Evolutionary conservation across 2,113 vertebrate species (phyloP), one percentile per base, ranked within the genome.

Genomic region (Thunnus thynnus): DNA sequence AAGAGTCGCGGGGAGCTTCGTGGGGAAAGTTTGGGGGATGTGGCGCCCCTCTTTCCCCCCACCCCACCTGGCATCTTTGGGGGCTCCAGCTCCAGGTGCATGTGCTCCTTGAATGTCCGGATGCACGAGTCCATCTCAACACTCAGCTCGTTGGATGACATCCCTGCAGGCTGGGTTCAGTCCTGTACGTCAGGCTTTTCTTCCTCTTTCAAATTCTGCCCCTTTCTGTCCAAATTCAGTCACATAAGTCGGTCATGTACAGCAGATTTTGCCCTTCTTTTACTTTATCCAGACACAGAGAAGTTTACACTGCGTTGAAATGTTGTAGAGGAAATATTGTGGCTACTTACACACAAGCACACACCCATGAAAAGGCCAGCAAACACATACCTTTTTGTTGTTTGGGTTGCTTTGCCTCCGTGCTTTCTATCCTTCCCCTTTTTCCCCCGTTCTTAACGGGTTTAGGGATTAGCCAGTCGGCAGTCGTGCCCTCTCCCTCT

Each of bases 61-160:
- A 93, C 88, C 86, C 94, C 96, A 41, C 97, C 96, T 0, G 96
- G 86, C 83, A 96, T 92, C 85, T 95, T 96, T 44, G 97, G 97
- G 57, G 97, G 97, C 95, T 99, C 98, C 50, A 99, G 97, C 91
- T 99, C 98, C 80, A 99, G 94, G 90, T 97, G 98, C 98, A 99
- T 99, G 88, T 99, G 98, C 84, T 99, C 98, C 92, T 98, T 98
- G 93, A 99, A 99, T 64, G 97, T 99, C 89, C 96, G 96, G 75
- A 99, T 99, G 95, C 96, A 98, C 60, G 97, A 86, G 91, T 99
- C 98, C 46, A 95, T 84, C 62, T 99, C 98, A 0, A 95, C 91
- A 10, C 91, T 95, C 80, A 95, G 95, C 87, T 97, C 98, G 86
- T 96, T 96, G 79, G 95, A 94, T 14, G 98, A 98, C 98, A 99